Base-by-base conservation (phyloP, 2,797 vertebrate species). In the Hyperoplus lanceolatus region DNA sequence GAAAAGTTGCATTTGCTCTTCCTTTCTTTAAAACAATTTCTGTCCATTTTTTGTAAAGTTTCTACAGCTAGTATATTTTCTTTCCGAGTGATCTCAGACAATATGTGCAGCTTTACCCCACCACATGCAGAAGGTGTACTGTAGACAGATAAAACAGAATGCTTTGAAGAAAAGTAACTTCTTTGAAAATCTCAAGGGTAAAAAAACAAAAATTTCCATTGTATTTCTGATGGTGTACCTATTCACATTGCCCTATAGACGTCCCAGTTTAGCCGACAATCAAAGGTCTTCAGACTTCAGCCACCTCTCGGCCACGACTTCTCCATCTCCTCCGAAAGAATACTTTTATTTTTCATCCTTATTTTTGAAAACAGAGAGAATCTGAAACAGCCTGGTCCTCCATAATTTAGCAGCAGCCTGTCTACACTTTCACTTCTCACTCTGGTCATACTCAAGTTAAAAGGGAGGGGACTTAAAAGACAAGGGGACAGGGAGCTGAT, bases 371-470 rank as follows among this genome's bases (percentile, higher is more conserved):
- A 86, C 80, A 72, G 76, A 76, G 75, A 70, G 77, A 57, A 86
- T 89, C 86, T 92, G 80, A 91, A 83, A 84, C 87, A 78, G 76
- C 62, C 59, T 21, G 80, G 39, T 86, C 79, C 93, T 93, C 77
- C 84, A 92, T 94, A 86, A 94, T 94, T 95, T 89, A 93, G 66
- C 61, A 84, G 77, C 82, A 77, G 70, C 91, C 88, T 84, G 78
- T 88, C 88, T 77, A 29, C 3, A 10, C 82, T 75, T 77, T 73
- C 66, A 62, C 80, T 81, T 66, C 69, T 85, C 85, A 81, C 84
- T 84, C 82, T 80, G 85, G 80, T 85, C 88, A 82, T 86, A 81
- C 85, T 80, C 71, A 70, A 87, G 82, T 92, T 93, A 82, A 94
- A 94, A 94, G 84, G 62, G 60, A 60, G 11, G 39, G 63, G 79